Evolutionary conservation across 2,888 invertebrate species (phyloP), one percentile per base, ranked within the genome.

Genomic region (Megastigmus dorsalis): DNA sequence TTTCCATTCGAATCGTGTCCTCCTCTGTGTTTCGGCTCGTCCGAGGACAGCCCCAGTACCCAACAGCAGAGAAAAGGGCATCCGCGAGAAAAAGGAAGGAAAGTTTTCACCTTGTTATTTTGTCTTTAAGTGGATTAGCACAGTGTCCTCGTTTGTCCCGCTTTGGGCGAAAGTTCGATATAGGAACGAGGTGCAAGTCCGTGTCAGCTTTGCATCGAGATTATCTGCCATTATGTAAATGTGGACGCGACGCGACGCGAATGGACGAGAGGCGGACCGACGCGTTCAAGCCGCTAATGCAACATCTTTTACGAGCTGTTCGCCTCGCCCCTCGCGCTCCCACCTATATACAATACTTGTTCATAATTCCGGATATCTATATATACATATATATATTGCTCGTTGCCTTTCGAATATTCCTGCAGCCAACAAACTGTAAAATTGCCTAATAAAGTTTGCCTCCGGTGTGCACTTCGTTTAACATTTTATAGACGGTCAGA

Each of bases 121-220:
- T 30, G 7, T 45, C 36, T 50, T 41, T 57, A 57, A 57, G 67
- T 48, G 26, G 66, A 66, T 59, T 55, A 59, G 41, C 69, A 20
- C 7, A 18, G 38, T 41, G 36, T 50, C 38, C 59, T 60, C 55
- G 50, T 60, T 59, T 41, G 50, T 59, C 18, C 52, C 54, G 13
- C 54, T 70, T 62, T 43, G 43, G 54, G 30, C 60, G 6, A 54
- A 63, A 62, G 38, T 70, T 54, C 62, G 63, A 57, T 67, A 48
- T 33, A 15, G n/a, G 62, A 48, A 23, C 45, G 62, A 55, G 43
- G 63, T 18, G 57, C 41, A 36, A 54, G 54, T 62, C 28, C 43
- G 60, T n/a, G 41, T 54, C 52, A 38, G 69, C 69, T 70, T 70
- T 70, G 43, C 70, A 62, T 70, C 54, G 54, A 62, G 54, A 70